Conservation (phyloP, 2,888 invertebrate species). For the Pterostichus madidus region DNA sequence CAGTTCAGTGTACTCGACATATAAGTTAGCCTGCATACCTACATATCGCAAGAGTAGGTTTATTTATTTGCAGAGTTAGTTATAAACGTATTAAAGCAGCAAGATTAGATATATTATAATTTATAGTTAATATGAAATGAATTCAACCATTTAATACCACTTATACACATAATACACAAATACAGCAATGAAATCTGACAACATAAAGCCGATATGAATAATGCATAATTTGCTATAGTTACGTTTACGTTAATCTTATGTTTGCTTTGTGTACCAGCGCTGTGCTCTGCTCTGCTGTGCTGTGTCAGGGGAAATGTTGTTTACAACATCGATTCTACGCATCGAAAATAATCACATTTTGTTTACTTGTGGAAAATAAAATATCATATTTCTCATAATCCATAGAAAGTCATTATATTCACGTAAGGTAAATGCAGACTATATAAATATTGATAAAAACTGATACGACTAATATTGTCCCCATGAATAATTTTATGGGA, state of each 20-base stretch:
- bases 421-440: no score
- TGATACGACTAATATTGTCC: no score
- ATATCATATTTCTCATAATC: no score
- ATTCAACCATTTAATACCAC: slow-evolving; percentile 43
- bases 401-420: no score
- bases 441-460: no score
- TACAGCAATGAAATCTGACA: slow-evolving; percentile 46
- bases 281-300: not conserved
- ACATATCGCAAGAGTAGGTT: not conserved
- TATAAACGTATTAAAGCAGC: slow-evolving; percentile 24
- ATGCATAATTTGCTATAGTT: slow-evolving; percentile 51
- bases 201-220: slow-evolving; percentile 50
- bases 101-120: slow-evolving; percentile 46
- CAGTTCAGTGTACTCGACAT: slow-evolving; percentile 11
- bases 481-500: no score
- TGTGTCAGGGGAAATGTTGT: slow-evolving; percentile 14
- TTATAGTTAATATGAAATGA: slow-evolving; percentile 50
- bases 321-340: slow-evolving; percentile 17
- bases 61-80: slow-evolving; percentile 30
- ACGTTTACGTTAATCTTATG: slow-evolving; percentile 50
- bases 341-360: not conserved
- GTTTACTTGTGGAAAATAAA: not conserved
- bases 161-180: slow-evolving; percentile 41
- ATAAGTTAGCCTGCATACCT: slow-evolving; percentile 3
- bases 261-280: slow-evolving; percentile 22